Evolutionary conservation across 2,113 vertebrate genomes (phyloP), one percentile per base, ranked within the genome.

Genomic region (Phylloscopus trochiloides): DNA sequence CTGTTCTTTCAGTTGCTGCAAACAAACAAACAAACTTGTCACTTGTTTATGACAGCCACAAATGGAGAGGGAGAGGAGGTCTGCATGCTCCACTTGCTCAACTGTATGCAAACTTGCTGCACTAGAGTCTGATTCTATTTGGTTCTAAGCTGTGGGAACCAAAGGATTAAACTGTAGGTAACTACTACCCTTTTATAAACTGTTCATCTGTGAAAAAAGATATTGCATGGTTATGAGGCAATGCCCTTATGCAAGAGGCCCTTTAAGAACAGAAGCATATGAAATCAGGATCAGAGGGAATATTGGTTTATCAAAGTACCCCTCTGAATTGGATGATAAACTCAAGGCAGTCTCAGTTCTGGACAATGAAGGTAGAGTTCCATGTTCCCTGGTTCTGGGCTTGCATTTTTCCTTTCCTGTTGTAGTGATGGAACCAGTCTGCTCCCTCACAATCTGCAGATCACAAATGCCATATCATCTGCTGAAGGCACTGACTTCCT

Each of bases 1-100:
- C 98, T 99, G 99, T 91, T 99, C 99, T 93, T 99, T 99, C 83
- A 99, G 97, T 99, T 99, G 99, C 99, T 99, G 92, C 32, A 93
- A 93, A 88, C 0, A 1, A 96, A 86, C 34, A 55, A 29, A 1
- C 5, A 29, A 1, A 13, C 14, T 20, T 34, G 55, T 95, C 25
- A 78, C 50, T 93, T 2, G 0, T 55, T 78, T 36, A 31, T 14
- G 24, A 42, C 3, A 14, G 73, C 21, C 22, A 40, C 59, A 92
- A 83, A 66, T 42, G 9, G 14, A 78, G 72, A 36, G 19, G 6
- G 29, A 34, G 17, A 32, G 17, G 31, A 74, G 3, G 3, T 47
- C 52, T 77, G 24, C 13, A 34, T 36, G 54, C 24, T 54, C 20
- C 22, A 54, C 43, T 31, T 67, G 63, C 17, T 79, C 47, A 82